These are phyloP conservation scores for Cyanoderma ruficeps DNA, from an alignment of 2,113 vertebrate species.

Conservation along the genomic window DNA sequence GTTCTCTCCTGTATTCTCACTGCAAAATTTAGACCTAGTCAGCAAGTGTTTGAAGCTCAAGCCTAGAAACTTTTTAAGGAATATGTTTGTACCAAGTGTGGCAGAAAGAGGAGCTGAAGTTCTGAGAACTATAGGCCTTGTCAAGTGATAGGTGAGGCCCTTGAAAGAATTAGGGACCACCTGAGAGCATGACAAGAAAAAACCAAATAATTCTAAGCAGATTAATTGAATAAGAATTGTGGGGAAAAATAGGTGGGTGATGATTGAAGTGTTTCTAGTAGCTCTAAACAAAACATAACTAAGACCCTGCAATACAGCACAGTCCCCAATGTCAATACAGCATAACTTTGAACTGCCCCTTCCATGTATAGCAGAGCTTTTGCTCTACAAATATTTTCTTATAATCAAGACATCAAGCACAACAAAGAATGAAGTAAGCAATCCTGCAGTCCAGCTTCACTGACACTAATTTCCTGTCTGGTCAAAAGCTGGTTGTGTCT, in stretches of 20 bases:
- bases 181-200: background rate
- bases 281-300: background rate
- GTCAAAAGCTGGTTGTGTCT: background rate
- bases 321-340: background rate
- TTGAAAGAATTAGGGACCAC: background rate
- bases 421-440: background rate
- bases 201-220: background rate
- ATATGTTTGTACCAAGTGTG: background rate
- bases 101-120: background rate
- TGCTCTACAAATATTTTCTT: conserved; percentile 6
- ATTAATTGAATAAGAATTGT: background rate
- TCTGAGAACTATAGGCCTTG: background rate
- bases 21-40: background rate
- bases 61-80: background rate
- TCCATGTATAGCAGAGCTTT: background rate
- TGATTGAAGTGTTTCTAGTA: background rate
- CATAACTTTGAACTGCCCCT: background rate
- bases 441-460: background rate
- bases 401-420: background rate
- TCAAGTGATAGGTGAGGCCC: background rate
- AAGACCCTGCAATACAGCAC: background rate
- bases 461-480: background rate
- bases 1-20: background rate
- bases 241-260: background rate
- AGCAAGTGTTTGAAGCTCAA: background rate